phyloP scores from a whole-genome alignment of 2,797 vertebrate species.

The Xerus rutilus region DNA sequence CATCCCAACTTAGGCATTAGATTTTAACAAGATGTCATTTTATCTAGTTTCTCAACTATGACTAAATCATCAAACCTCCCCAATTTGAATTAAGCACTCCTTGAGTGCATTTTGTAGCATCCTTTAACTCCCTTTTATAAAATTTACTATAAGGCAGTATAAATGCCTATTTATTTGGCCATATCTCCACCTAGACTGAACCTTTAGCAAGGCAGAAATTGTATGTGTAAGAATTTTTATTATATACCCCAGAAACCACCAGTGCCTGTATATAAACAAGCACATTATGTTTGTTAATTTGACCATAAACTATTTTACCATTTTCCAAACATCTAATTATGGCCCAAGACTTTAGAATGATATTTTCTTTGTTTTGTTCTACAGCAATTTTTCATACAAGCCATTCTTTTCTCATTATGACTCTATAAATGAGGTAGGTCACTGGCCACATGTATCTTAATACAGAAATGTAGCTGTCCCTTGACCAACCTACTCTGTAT shows the following conservation, averaged over 20 bases:
- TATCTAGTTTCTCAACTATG: background rate
- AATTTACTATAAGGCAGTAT: background rate
- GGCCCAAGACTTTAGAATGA: background rate
- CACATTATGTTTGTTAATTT: background rate
- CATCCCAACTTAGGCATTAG: background rate
- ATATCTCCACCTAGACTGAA: background rate
- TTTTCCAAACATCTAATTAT: background rate
- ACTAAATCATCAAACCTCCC: background rate
- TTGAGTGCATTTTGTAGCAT: background rate
- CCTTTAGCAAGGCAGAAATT: background rate
- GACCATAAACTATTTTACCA: background rate
- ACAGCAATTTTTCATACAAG: background rate
- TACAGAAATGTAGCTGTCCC: background rate
- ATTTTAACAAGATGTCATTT: background rate
- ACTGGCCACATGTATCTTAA: background rate
- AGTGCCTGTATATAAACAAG: background rate
- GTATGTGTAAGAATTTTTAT: background rate
- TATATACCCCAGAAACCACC: background rate
- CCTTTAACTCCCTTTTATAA: background rate
- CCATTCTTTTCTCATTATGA: background rate
- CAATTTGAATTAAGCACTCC: background rate
- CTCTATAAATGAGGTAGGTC: background rate
- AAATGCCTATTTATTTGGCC: background rate
- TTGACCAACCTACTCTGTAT: background rate
- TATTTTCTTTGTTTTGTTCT: background rate